A percentile compares a stretch with the other conserved stretches of the same genome.
phyloP scores from a whole-genome alignment of 2,113 vertebrate genomes.

The Platichthys flesus region DNA sequence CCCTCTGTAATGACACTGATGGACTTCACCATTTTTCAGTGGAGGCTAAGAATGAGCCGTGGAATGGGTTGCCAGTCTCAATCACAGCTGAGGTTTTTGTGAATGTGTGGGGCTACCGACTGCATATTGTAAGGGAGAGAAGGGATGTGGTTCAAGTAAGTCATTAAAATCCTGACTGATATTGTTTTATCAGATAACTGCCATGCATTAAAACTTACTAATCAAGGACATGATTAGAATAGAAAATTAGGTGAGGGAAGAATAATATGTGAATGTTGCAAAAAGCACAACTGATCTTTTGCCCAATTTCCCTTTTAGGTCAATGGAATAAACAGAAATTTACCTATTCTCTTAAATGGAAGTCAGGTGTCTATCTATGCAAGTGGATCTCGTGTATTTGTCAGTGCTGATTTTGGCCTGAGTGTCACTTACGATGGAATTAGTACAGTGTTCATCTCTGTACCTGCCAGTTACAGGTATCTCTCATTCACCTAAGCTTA shows the following conservation, averaged over 20 bases:
- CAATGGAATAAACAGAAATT: slow-evolving; percentile 54
- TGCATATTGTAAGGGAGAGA: slow-evolving; percentile 46
- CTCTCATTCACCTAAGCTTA: too few relatives aligned
- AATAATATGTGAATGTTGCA: too few relatives aligned
- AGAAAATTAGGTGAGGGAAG: too few relatives aligned
- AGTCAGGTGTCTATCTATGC: slow-evolving; percentile 47
- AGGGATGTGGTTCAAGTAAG: slow-evolving; percentile 11
- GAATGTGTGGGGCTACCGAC: slow-evolving; percentile 52
- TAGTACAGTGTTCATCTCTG: slow-evolving; percentile 52
- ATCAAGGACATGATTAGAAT: too few relatives aligned
- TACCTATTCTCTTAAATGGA: slow-evolving; percentile 61
- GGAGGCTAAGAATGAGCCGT: slow-evolving; percentile 68
- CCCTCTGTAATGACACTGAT: slow-evolving; percentile 34
- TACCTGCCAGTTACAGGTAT: slow-evolving; percentile 63
- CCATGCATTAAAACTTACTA: too few relatives aligned
- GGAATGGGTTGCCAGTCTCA: slow-evolving; percentile 32
- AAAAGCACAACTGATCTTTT: too few relatives aligned
- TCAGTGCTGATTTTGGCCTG: slow-evolving; percentile 66
- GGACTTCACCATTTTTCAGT: slow-evolving; percentile 62
- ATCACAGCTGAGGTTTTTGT: slow-evolving; percentile 68
- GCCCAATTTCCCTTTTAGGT: slow-evolving; percentile 42
- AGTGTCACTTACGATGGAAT: slow-evolving; percentile 66
- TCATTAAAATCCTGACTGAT: too few relatives aligned
- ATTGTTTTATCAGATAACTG: too few relatives aligned
- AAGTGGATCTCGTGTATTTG: slow-evolving; percentile 42